A percentile compares a stretch with the other conserved stretches of the same genome.
These are phyloP conservation scores for Parthenolecanium corni DNA, from an alignment of 2,888 invertebrate genomes.

Conservation along the genomic window DNA sequence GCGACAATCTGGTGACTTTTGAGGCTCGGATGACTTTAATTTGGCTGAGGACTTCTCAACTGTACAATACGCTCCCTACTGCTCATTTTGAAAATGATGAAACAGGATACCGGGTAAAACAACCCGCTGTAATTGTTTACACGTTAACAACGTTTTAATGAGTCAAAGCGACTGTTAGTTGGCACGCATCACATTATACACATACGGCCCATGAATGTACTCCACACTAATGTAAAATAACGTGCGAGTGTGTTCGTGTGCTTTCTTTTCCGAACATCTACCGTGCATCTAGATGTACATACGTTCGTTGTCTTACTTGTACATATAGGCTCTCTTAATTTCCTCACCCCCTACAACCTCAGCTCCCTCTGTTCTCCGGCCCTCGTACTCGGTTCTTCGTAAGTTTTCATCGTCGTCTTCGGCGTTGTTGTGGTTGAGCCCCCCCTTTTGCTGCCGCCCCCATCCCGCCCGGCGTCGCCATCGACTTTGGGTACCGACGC, in stretches of 20 bases:
- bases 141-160: constrained; percentile 18
- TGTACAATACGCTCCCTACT: background rate
- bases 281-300: background rate
- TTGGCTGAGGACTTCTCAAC: too few species aligned
- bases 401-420: too few species aligned
- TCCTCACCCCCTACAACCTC: background rate
- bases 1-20: too few species aligned
- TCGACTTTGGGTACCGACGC: background rate
- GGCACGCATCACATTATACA: constrained; percentile 7
- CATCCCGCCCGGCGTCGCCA: too few species aligned
- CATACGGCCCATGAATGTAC: background rate
- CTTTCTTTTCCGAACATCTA: too few species aligned
- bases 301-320: constrained; percentile 23
- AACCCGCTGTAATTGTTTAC: constrained; percentile 17
- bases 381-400: background rate
- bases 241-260: too few species aligned
- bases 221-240: too few species aligned
- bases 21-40: too few species aligned
- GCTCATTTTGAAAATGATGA: background rate
- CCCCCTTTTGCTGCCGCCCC: background rate
- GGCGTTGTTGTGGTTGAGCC: too few species aligned
- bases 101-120: background rate
- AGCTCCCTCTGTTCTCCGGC: background rate
- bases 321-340: background rate
- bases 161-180: constrained; percentile 19